Percentiles rank a stretch among this genome's conserved stretches.
Evolutionary conservation across 1,140 invertebrate species (phyloP).

Genomic region (Battus philenor): DNA sequence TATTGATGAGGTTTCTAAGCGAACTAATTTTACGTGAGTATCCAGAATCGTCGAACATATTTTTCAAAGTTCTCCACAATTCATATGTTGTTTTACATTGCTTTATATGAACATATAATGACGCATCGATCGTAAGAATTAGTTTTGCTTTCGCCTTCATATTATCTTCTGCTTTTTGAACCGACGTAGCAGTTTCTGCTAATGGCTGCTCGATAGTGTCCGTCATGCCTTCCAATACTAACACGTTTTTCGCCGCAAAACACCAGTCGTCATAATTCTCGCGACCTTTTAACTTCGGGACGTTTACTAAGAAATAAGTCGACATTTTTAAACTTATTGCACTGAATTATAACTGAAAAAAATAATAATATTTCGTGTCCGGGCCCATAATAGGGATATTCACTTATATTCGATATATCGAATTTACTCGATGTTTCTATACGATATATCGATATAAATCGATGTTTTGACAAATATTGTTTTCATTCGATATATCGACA

Average conservation of each 20-base stretch:
- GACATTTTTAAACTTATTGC: no score
- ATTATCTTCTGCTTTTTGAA: not conserved
- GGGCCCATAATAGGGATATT: no score
- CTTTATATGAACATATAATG: not conserved
- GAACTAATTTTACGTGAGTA: not conserved
- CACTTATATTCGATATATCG: no score
- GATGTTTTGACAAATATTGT: no score
- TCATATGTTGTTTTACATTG: not conserved
- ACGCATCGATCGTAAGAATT: not conserved
- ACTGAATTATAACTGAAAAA: no score
- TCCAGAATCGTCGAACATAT: not conserved
- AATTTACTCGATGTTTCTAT: no score
- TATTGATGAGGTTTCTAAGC: not conserved
- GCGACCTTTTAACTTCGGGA: not conserved
- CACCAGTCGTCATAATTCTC: not conserved
- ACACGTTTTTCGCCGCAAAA: not conserved
- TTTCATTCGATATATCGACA: no score
- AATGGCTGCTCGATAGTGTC: not conserved
- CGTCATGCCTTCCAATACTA: not conserved
- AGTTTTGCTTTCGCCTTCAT: not conserved
- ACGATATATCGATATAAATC: no score
- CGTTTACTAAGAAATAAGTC: not conserved
- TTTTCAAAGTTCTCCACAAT: not conserved
- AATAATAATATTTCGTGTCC: no score
- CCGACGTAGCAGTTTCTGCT: not conserved